A percentile compares a stretch with the other conserved stretches of the same genome.
These are phyloP conservation scores for Sardinella longiceps DNA, from an alignment of 2,797 vertebrate species.

Conservation along the genomic window DNA sequence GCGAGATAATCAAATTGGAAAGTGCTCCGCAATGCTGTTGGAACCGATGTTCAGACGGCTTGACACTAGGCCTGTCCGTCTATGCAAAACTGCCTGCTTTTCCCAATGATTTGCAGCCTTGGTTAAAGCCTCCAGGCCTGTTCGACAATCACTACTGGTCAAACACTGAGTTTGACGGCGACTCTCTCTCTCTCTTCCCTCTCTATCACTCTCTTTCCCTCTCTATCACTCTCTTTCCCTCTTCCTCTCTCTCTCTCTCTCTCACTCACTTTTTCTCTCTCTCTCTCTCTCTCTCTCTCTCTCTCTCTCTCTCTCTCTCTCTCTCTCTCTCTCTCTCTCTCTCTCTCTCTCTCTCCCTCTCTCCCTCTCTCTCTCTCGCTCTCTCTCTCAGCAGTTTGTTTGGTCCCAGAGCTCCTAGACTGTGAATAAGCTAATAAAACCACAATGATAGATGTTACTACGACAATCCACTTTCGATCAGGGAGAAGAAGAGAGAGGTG, in stretches of 20 bases:
- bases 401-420: neutral
- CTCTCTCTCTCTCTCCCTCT: no score
- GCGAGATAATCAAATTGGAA: no score
- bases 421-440: constrained; percentile 60
- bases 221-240: neutral
- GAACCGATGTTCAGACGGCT: no score
- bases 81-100: neutral
- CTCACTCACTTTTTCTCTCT: neutral
- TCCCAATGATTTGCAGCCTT: neutral
- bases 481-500: constrained; percentile 29
- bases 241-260: no score
- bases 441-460: constrained; percentile 51
- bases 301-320: neutral
- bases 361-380: neutral
- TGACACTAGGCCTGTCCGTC: no score
- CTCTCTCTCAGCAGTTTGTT: constrained; percentile 2
- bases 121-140: neutral
- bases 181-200: no score
- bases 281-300: neutral
- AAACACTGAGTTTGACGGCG: neutral
- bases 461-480: constrained; percentile 53
- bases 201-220: no score
- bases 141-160: neutral
- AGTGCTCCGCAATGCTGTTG: no score
- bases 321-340: neutral